Base-by-base conservation (phyloP, 2,113 vertebrate species). In the Hydrolagus affinis region DNA sequence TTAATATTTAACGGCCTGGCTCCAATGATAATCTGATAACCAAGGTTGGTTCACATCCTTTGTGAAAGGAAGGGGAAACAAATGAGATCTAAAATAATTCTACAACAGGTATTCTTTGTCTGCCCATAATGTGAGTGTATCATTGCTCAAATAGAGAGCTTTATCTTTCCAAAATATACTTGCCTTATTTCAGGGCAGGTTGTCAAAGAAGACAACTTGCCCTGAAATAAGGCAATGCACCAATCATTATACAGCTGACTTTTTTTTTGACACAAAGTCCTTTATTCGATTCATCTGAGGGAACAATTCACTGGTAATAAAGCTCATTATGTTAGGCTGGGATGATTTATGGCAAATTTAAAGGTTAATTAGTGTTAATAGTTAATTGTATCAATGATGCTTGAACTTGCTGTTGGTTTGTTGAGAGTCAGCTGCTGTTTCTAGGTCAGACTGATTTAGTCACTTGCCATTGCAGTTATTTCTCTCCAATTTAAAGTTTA, bases 301-400 rank as follows among this genome's bases (percentile, higher is more conserved):
- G 60, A 83, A 23, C 23, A 83, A 62, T 28, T 80, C 59, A 21
- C 25, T 68, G 8, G 78, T 68, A 32, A 32, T 68, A 32, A 83
- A 68, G 60, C 15, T 68, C 25, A 68, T 83, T 64, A 68, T 17
- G 0, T 12, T 83, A 60, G 25, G 14, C 44, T 83, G 60, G 78
- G 62, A 83, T 83, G 66, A 66, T 68, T 83, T 68, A 32, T 66
- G 60, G 8, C 14, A 15, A 83, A 66, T 64, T 3, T 21, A 32
- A 83, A 83, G 78, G 62, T 68, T 68, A 83, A 83, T 83, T 68
- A 83, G 60, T 83, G 25, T 83, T 83, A 83, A 30, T 80, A 64
- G 57, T 77, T 77, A 23, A 78, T 60, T 78, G 23, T 23, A 28
- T 83, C 60, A 25, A 83, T 57, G 15, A 11, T 19, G 30, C 23